Base-by-base conservation (phyloP, 1,140 invertebrate species). In the Achatina immaculata region DNA sequence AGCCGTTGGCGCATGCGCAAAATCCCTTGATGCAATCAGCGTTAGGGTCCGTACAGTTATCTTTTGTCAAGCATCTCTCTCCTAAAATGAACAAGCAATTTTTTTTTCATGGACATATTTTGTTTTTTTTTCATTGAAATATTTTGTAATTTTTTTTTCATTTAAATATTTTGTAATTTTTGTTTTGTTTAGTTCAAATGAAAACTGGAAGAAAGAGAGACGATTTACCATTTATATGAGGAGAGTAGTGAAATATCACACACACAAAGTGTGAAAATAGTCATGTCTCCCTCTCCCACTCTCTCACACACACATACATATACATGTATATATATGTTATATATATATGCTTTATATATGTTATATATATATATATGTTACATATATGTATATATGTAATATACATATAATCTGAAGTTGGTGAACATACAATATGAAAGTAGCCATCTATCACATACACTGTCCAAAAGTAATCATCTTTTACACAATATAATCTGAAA, bases 11-110 rank as follows among this genome's bases (percentile, higher is more conserved):
- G 66, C 81, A 82, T 58, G 51, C 19, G 62, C 81, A 82, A 19
- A 19, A 43, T 19, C 58, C 68, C 19, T 72, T 78, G 7, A 77
- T 48, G n/a, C 81, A 82, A 28, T 34, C 55, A 6, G 74, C 74
- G 66, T 77, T 77, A 24, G 75, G 81, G 36, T 82, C 81, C 21
- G 81, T 62, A 28, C 81, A 82, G 55, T 65, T 65, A 6, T 65
- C 62, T 21, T 66, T 66, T 11, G 75, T 78, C 55, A 4, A 34
- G 21, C 55, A 62, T 9, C 31, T 14, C 28, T 78, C 75, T 43
- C 55, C 62, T 78, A 36, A 6, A 51, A 58, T 55, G 14, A 2
- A 48, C 24, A 28, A 48, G 48, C 4, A 19, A 40, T 19, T 19
- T 14, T 14, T 34, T 40, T 19, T 19, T 40, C 19, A n/a, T n/a